Evolutionary conservation across 53 echinoderm and acorn worm species (phyloP).

Genomic region (Echinarachnius parma): DNA sequence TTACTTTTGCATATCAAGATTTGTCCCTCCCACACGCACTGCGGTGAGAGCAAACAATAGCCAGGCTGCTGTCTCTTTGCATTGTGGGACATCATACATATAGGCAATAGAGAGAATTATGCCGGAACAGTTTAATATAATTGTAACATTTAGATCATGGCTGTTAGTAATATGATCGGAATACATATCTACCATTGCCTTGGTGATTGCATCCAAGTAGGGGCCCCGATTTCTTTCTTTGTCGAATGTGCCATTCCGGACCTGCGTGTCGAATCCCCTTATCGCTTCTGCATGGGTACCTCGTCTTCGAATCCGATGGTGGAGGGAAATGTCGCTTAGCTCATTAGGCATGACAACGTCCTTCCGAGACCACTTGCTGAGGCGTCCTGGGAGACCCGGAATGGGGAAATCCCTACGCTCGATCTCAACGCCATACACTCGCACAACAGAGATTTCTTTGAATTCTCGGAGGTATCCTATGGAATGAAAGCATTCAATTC

Average conservation of each 20-base stretch:
- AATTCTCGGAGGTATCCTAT: slow-evolving; percentile 36
- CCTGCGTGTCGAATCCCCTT: slow-evolving; percentile 13
- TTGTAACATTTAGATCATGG: no score
- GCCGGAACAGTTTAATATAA: no score
- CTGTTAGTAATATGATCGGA: no score
- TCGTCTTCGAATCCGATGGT: slow-evolving; percentile 49
- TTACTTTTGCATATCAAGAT: no score
- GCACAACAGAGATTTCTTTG: slow-evolving; percentile 35
- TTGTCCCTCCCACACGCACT: no score
- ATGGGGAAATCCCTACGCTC: slow-evolving; percentile 56
- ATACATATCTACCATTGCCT: no score
- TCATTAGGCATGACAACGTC: slow-evolving; percentile 32
- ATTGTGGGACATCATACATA: no score
- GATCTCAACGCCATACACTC: slow-evolving; percentile 66
- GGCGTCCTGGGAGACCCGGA: slow-evolving; percentile 41
- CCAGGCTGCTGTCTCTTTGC: no score
- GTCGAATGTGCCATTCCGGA: not conserved
- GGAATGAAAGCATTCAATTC: no score
- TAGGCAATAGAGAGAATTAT: no score
- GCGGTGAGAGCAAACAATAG: no score
- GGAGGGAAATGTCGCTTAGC: slow-evolving; percentile 51
- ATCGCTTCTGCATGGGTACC: slow-evolving; percentile 16
- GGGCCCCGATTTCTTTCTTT: not conserved
- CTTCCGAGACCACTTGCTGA: slow-evolving; percentile 21
- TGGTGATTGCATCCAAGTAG: no score